A percentile compares a stretch with the other conserved stretches of the same genome.
phyloP scores from a whole-genome alignment of 1,140 invertebrate genomes.

The Wasmannia auropunctata region DNA sequence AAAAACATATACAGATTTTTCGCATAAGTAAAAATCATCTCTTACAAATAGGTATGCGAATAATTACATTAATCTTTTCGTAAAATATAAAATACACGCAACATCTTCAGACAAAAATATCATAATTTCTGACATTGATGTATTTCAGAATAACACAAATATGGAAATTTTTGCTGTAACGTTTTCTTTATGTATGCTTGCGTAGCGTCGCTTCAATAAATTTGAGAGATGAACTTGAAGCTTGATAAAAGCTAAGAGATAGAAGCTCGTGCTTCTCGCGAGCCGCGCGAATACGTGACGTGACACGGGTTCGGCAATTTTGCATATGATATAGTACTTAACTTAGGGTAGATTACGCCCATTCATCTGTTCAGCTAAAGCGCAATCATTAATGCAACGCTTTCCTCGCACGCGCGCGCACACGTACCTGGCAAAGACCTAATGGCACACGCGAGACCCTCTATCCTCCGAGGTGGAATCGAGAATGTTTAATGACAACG shows the following conservation, averaged over 20 bases:
- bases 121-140: background rate
- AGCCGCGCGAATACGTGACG: conserved; percentile 13
- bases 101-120: background rate
- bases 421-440: background rate
- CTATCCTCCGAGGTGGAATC: conserved; percentile 34
- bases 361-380: conserved; percentile 35
- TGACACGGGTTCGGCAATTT: conserved; percentile 12
- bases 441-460: conserved; percentile 20
- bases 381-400: conserved; percentile 49
- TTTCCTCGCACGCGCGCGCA: conserved; percentile 13
- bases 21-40: background rate
- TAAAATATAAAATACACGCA: background rate
- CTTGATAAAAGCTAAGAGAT: background rate
- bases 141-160: background rate
- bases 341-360: conserved; percentile 24
- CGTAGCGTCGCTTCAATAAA: background rate
- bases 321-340: background rate
- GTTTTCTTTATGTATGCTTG: background rate
- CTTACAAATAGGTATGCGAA: background rate
- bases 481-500: conserved; percentile 44
- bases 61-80: background rate
- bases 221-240: background rate
- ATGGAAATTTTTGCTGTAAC: background rate
- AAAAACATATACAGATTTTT: background rate
- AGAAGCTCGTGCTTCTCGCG: background rate